A percentile compares a stretch with the other conserved stretches of the same genome.
Conservation (phyloP, 92 coral and sea anemone genomes). For the Siderastrea radians region DNA sequence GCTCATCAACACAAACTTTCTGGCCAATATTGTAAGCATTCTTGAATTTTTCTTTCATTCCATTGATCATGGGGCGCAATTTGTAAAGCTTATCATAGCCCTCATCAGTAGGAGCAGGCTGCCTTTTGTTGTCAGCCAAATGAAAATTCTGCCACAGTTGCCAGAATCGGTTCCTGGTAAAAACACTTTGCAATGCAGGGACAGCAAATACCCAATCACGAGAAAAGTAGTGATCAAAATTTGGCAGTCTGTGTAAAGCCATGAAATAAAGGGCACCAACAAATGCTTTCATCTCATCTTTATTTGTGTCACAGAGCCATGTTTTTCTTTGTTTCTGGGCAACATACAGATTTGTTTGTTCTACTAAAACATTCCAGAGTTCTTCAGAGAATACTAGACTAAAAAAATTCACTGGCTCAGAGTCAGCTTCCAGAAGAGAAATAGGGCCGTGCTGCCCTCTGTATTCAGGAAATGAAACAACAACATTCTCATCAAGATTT, state of each 20-base stretch:
- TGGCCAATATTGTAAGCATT: slow-evolving; percentile 43
- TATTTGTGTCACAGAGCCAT: slow-evolving; percentile 25
- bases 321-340: slow-evolving; percentile 39
- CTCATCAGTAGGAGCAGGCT: slow-evolving; percentile 39
- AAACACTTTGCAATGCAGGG: slow-evolving; percentile 23
- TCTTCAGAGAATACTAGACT: slow-evolving; percentile 31
- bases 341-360: slow-evolving; percentile 31
- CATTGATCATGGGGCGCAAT: slow-evolving; percentile 30
- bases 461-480: slow-evolving; percentile 2
- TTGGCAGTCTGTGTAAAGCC: slow-evolving; percentile 17
- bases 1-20: slow-evolving; percentile 53
- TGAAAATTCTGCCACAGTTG: slow-evolving; percentile 46
- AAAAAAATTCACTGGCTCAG: neutral
- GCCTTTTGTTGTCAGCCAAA: slow-evolving; percentile 37
- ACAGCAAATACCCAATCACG: slow-evolving; percentile 24
- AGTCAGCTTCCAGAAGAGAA: slow-evolving; percentile 1
- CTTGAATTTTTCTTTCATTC: slow-evolving; percentile 34
- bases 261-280: slow-evolving; percentile 9
- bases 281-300: slow-evolving; percentile 35
- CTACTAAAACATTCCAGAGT: slow-evolving; percentile 38
- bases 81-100: slow-evolving; percentile 44
- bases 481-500: slow-evolving; percentile 11
- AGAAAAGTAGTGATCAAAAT: slow-evolving; percentile 34
- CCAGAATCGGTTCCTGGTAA: slow-evolving; percentile 44
- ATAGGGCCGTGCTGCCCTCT: neutral